Evolutionary conservation across 1,140 invertebrate species (phyloP), one percentile per base, ranked within the genome.

Genomic region (Drosophila pallidifrons): DNA sequence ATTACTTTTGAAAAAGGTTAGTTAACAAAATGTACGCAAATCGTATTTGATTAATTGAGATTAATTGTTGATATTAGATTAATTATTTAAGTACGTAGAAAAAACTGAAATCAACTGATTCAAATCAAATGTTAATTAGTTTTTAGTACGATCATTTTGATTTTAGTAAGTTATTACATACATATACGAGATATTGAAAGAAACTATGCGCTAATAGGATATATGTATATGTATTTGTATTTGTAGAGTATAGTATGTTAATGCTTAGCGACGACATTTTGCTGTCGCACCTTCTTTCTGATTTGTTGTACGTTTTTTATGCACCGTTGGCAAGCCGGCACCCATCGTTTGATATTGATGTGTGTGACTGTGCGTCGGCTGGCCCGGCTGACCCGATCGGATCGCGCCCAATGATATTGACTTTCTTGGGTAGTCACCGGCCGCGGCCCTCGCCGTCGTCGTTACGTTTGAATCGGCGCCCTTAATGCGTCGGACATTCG

Each of bases 331-430:
- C 92, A 95, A 94, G 74, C 86, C 82, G 76, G 73, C 83, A 89
- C 83, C 83, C 81, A 88, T 81, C 77, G 90, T 74, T 72, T 81
- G 90, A 89, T 85, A 75, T 67, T 81, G 90, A 86, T 85, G 79
- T 80, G 76, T 77, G 69, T 89, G 82, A 75, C 71, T 76, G 70
- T 79, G 76, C 67, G 49, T 76, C 57, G 72, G 77, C 51, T 60
- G 93, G 94, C 63, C 93, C 94, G 81, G 93, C 93, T 75, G 96
- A 95, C 92, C 96, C 96, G 55, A 97, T 94, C 47, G 96, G 95
- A 98, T 94, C 35, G 96, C 96, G 49, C 96, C 96, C 96, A 97
- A 97, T 77, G 96, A 97, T 82, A 96, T 94, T 71, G 96, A 97
- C 93, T 97, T 97, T 91, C 96, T 94, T 15, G 96, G 96, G 11